Evolutionary conservation across 2,113 vertebrate species (phyloP).

Genomic region (Alces alces): DNA sequence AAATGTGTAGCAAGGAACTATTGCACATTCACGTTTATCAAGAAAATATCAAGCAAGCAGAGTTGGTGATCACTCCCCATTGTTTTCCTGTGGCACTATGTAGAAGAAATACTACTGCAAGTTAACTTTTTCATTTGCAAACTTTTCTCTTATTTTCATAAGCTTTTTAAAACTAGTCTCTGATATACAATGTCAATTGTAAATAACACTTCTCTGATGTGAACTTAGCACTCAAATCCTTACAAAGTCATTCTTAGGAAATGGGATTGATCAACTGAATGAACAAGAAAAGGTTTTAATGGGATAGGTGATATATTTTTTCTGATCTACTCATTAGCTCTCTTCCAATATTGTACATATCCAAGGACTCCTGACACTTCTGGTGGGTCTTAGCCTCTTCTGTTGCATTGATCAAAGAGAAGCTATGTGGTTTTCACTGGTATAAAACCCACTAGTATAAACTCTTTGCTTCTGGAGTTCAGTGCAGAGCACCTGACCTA

Average conservation of each 20-base stretch:
- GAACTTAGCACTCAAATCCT: background rate
- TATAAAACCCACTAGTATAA: background rate
- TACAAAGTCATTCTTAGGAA: background rate
- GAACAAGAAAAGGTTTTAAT: background rate
- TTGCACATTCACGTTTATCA: background rate
- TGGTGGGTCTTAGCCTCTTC: background rate
- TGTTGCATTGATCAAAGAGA: background rate
- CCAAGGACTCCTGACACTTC: background rate
- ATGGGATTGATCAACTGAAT: background rate
- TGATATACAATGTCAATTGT: background rate
- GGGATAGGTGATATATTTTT: background rate
- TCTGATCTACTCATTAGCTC: background rate
- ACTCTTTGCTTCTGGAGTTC: background rate
- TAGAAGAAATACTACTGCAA: background rate
- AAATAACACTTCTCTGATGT: background rate
- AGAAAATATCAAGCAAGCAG: background rate
- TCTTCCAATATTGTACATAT: background rate
- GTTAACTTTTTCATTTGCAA: background rate
- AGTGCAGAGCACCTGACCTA: background rate
- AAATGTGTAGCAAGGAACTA: background rate
- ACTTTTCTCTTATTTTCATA: background rate
- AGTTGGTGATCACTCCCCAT: background rate
- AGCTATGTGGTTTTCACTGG: background rate
- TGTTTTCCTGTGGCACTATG: background rate
- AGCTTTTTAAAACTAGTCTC: background rate